Percentiles rank a stretch among this genome's conserved stretches.
Conservation (phyloP, 2,113 vertebrate species). For the Gymnogyps californianus region DNA sequence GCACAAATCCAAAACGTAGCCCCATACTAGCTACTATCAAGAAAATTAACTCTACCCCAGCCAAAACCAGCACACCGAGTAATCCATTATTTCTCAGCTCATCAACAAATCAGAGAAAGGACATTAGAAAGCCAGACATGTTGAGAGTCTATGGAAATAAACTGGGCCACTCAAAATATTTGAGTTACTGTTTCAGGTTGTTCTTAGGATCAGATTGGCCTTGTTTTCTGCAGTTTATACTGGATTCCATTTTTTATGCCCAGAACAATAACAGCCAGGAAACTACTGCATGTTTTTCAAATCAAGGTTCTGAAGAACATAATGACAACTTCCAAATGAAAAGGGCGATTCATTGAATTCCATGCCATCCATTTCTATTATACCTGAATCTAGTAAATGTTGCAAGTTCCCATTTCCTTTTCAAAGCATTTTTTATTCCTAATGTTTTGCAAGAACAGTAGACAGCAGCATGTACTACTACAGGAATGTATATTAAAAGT, state of each 20-base stretch:
- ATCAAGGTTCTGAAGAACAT: not conserved
- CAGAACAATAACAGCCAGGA: not conserved
- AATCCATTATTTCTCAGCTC: not conserved
- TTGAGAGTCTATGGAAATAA: not conserved
- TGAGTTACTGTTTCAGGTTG: not conserved
- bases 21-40: too few species aligned
- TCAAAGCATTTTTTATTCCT: not conserved
- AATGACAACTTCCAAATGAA: not conserved
- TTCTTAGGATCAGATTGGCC: not conserved
- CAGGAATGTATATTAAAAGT: not conserved
- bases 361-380: not conserved
- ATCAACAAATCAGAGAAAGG: not conserved
- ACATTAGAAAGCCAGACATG: not conserved
- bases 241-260: not conserved
- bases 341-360: not conserved
- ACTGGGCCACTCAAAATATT: not conserved
- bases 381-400: not conserved
- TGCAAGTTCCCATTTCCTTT: not conserved
- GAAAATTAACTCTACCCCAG: too few species aligned
- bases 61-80: not conserved
- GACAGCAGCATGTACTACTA: not conserved
- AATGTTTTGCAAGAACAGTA: not conserved
- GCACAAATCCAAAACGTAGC: too few species aligned
- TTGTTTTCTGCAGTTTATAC: not conserved
- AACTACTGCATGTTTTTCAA: not conserved